A percentile compares a stretch with the other conserved stretches of the same genome.
Evolutionary conservation across 2,797 vertebrate genomes (phyloP).

Genomic region (Semaprochilodus insignis): DNA sequence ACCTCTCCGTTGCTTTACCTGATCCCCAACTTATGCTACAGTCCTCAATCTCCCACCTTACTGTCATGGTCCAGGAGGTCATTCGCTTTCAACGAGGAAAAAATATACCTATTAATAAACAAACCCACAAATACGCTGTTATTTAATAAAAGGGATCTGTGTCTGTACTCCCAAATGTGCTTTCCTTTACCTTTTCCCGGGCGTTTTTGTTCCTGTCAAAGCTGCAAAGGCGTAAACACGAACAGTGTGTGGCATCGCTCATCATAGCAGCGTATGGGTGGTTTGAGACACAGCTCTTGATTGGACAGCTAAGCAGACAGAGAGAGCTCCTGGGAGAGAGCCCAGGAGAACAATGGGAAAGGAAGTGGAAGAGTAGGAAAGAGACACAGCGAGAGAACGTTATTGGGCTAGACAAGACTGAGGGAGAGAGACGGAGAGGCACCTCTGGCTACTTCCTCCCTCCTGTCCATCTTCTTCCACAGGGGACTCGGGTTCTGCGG

Average conservation of each 20-base stretch:
- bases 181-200: conserved; percentile 13
- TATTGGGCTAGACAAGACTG: not conserved
- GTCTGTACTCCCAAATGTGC: conserved; percentile 1
- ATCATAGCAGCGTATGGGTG: not conserved
- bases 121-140: conserved; percentile 62
- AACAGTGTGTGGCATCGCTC: conserved; percentile 15
- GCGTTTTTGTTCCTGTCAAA: conserved; percentile 13
- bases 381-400: conserved; percentile 14
- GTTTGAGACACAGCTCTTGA: conserved; percentile 10
- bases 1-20: conserved; percentile 77
- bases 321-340: conserved; percentile 16
- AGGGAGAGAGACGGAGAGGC: conserved; percentile 55
- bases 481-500: conserved; percentile 64
- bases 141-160: conserved; percentile 10
- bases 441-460: conserved; percentile 23
- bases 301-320: conserved; percentile 37
- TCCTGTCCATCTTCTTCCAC: conserved; percentile 57
- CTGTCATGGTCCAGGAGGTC: conserved; percentile 24
- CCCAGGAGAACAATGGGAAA: conserved; percentile 11
- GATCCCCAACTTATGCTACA: conserved; percentile 65
- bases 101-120: conserved; percentile 30
- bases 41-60: conserved; percentile 64
- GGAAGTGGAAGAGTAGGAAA: conserved; percentile 8
- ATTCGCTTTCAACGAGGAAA: not conserved
- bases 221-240: conserved; percentile 20